A percentile compares a stretch with the other conserved stretches of the same genome.
Evolutionary conservation across 1,140 invertebrate genomes (phyloP).

Genomic region (Paraescarpia echinospica): DNA sequence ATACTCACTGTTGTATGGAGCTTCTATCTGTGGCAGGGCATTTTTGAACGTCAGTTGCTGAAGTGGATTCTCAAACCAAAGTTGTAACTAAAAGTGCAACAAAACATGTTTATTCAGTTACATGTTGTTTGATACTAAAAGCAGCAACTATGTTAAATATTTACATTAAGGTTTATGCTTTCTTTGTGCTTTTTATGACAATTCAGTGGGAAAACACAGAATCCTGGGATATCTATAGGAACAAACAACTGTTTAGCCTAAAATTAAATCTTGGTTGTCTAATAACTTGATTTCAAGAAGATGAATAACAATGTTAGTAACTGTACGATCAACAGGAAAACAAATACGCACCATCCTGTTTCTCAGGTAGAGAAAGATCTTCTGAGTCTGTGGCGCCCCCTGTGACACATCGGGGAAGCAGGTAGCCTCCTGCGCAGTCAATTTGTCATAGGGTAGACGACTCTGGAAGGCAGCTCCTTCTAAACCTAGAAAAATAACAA

Average conservation of each 20-base stretch:
- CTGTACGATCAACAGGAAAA: background rate
- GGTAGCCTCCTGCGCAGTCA: slow-evolving; percentile 89
- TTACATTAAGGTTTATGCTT: no score
- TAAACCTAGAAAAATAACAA: slow-evolving; percentile 46
- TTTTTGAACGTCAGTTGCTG: slow-evolving; percentile 84
- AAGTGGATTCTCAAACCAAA: slow-evolving; percentile 96
- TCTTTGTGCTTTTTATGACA: no score
- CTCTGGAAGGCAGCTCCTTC: slow-evolving; percentile 59
- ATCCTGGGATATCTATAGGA: background rate
- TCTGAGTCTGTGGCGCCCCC: slow-evolving; percentile 78
- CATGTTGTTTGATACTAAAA: no score
- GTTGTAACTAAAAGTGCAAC: slow-evolving; percentile 70
- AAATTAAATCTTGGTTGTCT: background rate
- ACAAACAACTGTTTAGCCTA: background rate
- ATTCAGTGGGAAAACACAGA: background rate
- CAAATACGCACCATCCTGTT: slow-evolving; percentile 74
- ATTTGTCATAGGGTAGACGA: slow-evolving; percentile 89
- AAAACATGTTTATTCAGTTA: background rate
- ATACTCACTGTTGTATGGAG: slow-evolving; percentile 76
- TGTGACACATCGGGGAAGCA: slow-evolving; percentile 89
- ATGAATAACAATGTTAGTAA: background rate
- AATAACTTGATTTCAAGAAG: background rate
- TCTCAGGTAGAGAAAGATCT: slow-evolving; percentile 88
- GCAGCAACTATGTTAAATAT: background rate
- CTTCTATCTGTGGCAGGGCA: slow-evolving; percentile 79